Evolutionary conservation across 2,113 vertebrate genomes (phyloP), one percentile per base, ranked within the genome.

Genomic region (Tauraco erythrolophus): DNA sequence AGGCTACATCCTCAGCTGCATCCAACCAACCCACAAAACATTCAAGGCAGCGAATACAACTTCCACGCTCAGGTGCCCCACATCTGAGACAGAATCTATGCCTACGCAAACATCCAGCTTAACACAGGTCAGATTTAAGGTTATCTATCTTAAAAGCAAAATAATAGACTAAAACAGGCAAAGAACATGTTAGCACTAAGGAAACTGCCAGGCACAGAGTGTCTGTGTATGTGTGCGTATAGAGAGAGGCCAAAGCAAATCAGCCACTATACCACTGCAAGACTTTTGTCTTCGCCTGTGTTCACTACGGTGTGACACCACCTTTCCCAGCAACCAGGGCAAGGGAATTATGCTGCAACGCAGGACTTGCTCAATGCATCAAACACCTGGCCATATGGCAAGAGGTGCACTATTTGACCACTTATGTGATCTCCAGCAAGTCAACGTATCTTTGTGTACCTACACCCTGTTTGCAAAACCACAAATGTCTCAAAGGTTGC

Each of bases 191-290:
- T 21, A 58, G 22, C 18, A 51, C 37, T 23, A 41, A 33, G 22
- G 11, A n/a, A 82, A 43, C 14, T 54, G 10, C 28, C 65, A 84
- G 54, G 43, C 35, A 21, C 51, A 78, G 31, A 1, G 0, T 12
- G 14, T 5, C 1, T 28, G n/a, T 18, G 5, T 4, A 21, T 7
- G 7, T 14, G 18, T 25, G 13, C 2, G 1, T 4, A 58, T 0
- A n/a, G 14, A 66, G 30, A 8, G 6, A 22, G 41, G 6, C 48
- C 35, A 31, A 31, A 27, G 22, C 9, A 50, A 54, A 72, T 31
- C n/a, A 72, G 72, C 5, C n/a, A 35, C 61, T 51, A 0, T 5
- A 46, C 5, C 58, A 31, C 53, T 72, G 48, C 21, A 43, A 68
- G 54, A 57, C n/a, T 43, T 41, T 22, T 25, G 16, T 30, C n/a